Conservation (phyloP, 2,113 vertebrate genomes). For the Hemiscyllium ocellatum region DNA sequence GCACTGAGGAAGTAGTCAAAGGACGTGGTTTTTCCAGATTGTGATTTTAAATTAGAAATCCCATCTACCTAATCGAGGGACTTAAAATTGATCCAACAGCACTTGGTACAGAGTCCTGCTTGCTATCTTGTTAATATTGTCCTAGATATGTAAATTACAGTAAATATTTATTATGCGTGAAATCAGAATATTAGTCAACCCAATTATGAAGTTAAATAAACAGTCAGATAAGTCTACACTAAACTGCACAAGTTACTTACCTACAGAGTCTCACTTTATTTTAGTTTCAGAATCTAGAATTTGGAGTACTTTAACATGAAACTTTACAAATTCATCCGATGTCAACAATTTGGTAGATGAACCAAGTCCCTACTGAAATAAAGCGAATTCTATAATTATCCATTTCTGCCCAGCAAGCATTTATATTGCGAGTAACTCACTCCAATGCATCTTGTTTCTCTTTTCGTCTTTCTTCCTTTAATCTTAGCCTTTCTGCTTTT, state of each 20-base stretch:
- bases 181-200: not conserved
- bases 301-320: not conserved
- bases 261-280: not conserved
- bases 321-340: not conserved
- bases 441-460: constrained; percentile 75
- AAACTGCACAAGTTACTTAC: not conserved
- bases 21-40: too few species aligned
- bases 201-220: not conserved
- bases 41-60: not conserved
- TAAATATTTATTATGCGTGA: not conserved
- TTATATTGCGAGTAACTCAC: constrained; percentile 57
- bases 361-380: not conserved
- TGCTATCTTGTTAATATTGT: not conserved
- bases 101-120: not conserved
- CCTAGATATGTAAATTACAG: not conserved
- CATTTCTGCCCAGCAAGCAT: not conserved
- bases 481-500: constrained; percentile 72
- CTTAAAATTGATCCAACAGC: not conserved
- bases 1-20: not conserved
- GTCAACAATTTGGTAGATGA: not conserved
- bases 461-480: constrained; percentile 80
- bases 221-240: not conserved
- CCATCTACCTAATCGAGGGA: not conserved
- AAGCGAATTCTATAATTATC: not conserved
- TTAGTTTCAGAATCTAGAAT: not conserved